Percentiles rank a stretch among this genome's conserved stretches.
These are phyloP conservation scores for Papilio dardanus DNA, from an alignment of 1,140 invertebrate species.

Conservation along the genomic window DNA sequence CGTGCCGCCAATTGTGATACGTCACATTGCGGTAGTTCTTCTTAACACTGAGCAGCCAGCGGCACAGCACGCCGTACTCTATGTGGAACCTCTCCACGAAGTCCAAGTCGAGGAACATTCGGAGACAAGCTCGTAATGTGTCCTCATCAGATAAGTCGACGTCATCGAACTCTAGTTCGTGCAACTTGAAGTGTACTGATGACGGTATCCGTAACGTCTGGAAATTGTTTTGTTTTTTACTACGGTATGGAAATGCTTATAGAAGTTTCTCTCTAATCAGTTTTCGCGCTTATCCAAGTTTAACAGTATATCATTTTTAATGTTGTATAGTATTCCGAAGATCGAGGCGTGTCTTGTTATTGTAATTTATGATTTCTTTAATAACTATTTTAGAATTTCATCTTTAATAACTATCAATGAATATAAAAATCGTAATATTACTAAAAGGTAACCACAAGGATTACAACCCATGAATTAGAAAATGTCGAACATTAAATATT, in stretches of 20 bases:
- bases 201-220: slow-evolving; percentile 90
- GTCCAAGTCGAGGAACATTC: slow-evolving; percentile 96
- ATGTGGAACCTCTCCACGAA: slow-evolving; percentile 95
- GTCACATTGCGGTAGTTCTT: slow-evolving; percentile 98
- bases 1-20: slow-evolving; percentile 98
- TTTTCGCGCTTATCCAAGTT: too few relatives aligned
- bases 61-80: slow-evolving; percentile 93
- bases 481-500: slow-evolving; percentile 35
- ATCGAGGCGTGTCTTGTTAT: too few relatives aligned
- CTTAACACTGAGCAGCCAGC: slow-evolving; percentile 96
- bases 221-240: slow-evolving; percentile 39
- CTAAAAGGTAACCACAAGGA: background rate
- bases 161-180: slow-evolving; percentile 94
- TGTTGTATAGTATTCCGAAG: too few relatives aligned
- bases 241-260: too few relatives aligned
- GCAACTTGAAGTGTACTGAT: slow-evolving; percentile 90
- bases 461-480: background rate
- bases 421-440: too few relatives aligned
- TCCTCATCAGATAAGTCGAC: slow-evolving; percentile 93
- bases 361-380: too few relatives aligned
- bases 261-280: too few relatives aligned
- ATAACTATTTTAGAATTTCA: too few relatives aligned
- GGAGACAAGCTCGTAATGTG: slow-evolving; percentile 91
- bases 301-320: too few relatives aligned
- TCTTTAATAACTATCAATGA: too few relatives aligned